Conservation (phyloP, 2,113 vertebrate species). For the Archilochus colubris region DNA sequence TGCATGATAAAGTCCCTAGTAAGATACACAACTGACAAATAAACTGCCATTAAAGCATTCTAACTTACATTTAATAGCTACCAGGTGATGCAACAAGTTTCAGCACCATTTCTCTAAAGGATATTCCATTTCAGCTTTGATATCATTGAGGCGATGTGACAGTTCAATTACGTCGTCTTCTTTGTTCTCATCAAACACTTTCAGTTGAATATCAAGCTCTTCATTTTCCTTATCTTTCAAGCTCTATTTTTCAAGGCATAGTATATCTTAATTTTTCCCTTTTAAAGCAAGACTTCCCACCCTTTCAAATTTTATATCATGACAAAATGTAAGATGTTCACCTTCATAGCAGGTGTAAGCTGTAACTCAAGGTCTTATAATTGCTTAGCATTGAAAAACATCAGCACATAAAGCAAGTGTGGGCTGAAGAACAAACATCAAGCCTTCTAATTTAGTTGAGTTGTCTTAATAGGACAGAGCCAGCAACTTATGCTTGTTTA, state of each 20-base stretch:
- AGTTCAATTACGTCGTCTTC: constrained; percentile 96
- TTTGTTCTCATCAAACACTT: constrained; percentile 98
- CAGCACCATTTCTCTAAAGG: constrained; percentile 79
- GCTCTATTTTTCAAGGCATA: constrained; percentile 78
- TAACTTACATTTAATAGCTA: neutral
- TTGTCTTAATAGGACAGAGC: neutral
- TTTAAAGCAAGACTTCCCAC: neutral
- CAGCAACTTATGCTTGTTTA: neutral
- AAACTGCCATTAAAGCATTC: neutral
- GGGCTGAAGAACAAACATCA: neutral
- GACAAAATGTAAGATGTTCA: neutral
- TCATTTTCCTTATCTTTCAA: constrained; percentile 94
- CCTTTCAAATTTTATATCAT: neutral
- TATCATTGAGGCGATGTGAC: constrained; percentile 93
- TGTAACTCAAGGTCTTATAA: neutral
- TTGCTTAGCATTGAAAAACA: neutral
- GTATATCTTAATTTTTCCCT: neutral
- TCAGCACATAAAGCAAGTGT: neutral
- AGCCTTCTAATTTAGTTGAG: neutral
- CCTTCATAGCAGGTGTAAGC: neutral
- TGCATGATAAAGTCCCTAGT: neutral
- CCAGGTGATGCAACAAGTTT: neutral
- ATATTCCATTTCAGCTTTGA: constrained; percentile 99
- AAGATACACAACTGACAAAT: neutral
- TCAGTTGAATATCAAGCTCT: constrained; percentile 98